Evolutionary conservation across 2,888 invertebrate genomes (phyloP).

Genomic region (Philhelius pedissequus): DNA sequence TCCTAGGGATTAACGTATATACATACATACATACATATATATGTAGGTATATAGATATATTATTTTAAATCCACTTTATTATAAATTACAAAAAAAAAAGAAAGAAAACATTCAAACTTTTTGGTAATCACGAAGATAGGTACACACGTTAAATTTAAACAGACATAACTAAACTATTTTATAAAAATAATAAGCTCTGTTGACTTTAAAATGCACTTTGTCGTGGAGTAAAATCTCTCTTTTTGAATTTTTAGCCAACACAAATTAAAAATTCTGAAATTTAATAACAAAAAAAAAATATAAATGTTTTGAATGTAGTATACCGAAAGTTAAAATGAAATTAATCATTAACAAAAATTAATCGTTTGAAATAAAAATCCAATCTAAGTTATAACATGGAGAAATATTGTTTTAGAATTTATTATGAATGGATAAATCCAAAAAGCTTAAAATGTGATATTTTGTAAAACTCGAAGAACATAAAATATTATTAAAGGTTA

Average conservation of each 20-base stretch:
- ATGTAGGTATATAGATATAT: slow-evolving; percentile 32
- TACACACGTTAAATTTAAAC: slow-evolving; percentile 69
- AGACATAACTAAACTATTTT: slow-evolving; percentile 36
- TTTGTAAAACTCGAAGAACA: slow-evolving; percentile 77
- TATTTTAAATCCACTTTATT: slow-evolving; percentile 31
- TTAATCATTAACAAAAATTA: slow-evolving; percentile 12
- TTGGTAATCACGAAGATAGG: slow-evolving; percentile 71
- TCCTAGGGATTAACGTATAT: slow-evolving; percentile 70
- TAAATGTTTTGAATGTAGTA: slow-evolving; percentile 34
- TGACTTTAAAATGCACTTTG: slow-evolving; percentile 46
- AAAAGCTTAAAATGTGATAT: slow-evolving; percentile 79
- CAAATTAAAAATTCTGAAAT: slow-evolving; percentile 22
- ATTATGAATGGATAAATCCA: slow-evolving; percentile 72
- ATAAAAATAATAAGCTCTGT: slow-evolving; percentile 33
- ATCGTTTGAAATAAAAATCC: slow-evolving; percentile 15
- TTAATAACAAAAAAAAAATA: slow-evolving; percentile 8
- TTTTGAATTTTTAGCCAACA: slow-evolving; percentile 29
- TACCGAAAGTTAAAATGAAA: slow-evolving; percentile 2
- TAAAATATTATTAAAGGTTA: slow-evolving; percentile 69
- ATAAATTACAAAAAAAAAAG: too few relatives aligned
- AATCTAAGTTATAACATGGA: slow-evolving; percentile 41
- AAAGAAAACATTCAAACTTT: slow-evolving; percentile 72
- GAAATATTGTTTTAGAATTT: slow-evolving; percentile 70
- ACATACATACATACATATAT: slow-evolving; percentile 35
- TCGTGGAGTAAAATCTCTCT: slow-evolving; percentile 22